Conservation (phyloP, 2,888 invertebrate species). For the Eilema griseolum region DNA sequence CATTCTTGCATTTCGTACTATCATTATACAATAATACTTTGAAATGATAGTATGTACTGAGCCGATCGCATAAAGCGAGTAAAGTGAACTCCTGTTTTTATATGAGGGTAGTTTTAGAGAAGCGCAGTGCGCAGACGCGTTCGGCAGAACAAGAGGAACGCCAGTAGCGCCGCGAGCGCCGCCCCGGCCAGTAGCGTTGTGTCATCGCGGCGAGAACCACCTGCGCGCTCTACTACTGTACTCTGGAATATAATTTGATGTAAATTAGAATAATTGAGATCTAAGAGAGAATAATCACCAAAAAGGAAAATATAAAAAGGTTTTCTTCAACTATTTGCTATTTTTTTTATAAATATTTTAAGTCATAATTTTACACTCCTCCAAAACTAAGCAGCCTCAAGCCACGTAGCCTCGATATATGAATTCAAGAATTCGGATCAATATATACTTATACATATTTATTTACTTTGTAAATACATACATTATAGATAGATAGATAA, state of each 20-base stretch:
- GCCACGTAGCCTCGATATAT: too few species aligned
- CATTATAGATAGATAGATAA: too few species aligned
- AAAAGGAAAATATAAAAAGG: too few species aligned
- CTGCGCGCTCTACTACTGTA: conserved; percentile 77
- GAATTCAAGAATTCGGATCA: too few species aligned
- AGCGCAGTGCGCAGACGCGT: conserved; percentile 73
- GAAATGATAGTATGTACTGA: not conserved
- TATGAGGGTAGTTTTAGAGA: conserved; percentile 60
- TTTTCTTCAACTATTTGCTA: too few species aligned
- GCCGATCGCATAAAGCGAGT: conserved; percentile 31
- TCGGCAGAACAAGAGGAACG: conserved; percentile 78
- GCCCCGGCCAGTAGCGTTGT: conserved; percentile 78
- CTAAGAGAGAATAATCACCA: not conserved
- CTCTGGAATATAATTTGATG: conserved; percentile 64
- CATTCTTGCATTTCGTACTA: conserved; percentile 6
- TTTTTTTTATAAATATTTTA: too few species aligned
- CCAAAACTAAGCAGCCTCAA: too few species aligned
- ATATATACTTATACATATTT: too few species aligned
- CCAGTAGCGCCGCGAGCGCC: conserved; percentile 77
- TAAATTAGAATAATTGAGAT: not conserved
- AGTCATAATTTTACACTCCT: too few species aligned
- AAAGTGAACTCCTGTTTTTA: conserved; percentile 25
- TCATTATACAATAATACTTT: not conserved
- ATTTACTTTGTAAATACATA: too few species aligned
- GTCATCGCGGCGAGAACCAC: conserved; percentile 76